Conservation (phyloP, 1,140 invertebrate genomes). For the Oedothorax gibbosus region DNA sequence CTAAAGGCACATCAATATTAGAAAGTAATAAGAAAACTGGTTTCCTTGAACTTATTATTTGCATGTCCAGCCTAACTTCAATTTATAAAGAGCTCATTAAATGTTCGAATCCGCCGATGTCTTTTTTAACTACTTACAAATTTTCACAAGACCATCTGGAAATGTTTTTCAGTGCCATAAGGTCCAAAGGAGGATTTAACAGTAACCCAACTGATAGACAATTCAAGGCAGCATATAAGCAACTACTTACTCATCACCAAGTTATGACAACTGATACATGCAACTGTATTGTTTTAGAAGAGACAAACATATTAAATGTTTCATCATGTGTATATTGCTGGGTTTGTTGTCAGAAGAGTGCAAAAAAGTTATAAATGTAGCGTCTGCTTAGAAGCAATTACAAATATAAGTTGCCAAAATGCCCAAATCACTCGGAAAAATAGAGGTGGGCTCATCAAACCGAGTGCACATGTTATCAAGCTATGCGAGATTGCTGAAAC, state of each 20-base stretch:
- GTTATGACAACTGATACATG: background rate
- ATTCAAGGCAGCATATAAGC: background rate
- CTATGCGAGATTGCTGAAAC: background rate
- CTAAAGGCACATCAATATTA: background rate
- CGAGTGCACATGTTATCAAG: background rate
- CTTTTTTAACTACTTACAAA: background rate
- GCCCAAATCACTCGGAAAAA: background rate
- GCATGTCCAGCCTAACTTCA: background rate
- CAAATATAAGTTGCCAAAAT: background rate
- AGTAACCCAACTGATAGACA: background rate
- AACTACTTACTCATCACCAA: background rate
- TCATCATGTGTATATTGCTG: background rate
- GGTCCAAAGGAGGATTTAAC: background rate
- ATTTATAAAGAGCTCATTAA: background rate
- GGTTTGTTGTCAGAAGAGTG: background rate
- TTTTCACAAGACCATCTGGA: constrained; percentile 14
- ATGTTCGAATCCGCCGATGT: background rate
- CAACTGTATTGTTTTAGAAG: background rate
- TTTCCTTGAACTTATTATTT: background rate
- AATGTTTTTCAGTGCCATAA: background rate
- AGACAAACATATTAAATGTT: background rate
- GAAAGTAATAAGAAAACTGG: background rate
- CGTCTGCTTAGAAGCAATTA: background rate
- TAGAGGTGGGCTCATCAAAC: background rate
- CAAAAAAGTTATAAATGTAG: background rate